Conservation (phyloP, 2,797 vertebrate species). For the Leptodactylus fallax region DNA sequence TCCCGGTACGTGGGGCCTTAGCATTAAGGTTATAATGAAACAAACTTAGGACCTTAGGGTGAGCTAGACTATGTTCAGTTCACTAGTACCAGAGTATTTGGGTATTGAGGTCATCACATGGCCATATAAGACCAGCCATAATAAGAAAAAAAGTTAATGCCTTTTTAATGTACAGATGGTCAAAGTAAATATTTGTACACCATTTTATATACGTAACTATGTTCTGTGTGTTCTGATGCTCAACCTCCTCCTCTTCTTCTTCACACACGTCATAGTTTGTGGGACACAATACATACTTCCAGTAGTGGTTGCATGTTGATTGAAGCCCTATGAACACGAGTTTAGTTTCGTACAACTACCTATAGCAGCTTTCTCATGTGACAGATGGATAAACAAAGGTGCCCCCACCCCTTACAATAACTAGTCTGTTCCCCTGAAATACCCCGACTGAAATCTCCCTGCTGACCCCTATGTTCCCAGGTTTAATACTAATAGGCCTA, state of each 20-base stretch:
- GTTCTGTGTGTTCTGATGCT: neutral
- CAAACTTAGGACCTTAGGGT: too few species aligned
- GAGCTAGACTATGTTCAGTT: too few species aligned
- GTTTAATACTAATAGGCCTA: conserved; percentile 63
- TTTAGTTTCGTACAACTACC: neutral
- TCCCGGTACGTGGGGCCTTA: too few species aligned
- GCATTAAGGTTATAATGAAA: too few species aligned
- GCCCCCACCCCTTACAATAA: conserved; percentile 57
- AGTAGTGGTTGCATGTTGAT: neutral
- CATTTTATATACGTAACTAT: too few species aligned
- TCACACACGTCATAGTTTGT: neutral
- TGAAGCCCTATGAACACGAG: neutral
- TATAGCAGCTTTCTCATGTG: conserved; percentile 30
- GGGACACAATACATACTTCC: neutral
- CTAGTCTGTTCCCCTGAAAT: conserved; percentile 57
- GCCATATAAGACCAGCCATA: neutral
- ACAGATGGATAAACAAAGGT: conserved; percentile 55
- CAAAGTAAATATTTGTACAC: too few species aligned
- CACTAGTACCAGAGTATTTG: too few species aligned
- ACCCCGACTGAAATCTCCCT: conserved; percentile 52
- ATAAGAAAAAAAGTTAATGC: too few species aligned
- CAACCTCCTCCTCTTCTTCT: too few species aligned
- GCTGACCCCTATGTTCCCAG: conserved; percentile 53
- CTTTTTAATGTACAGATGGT: neutral
- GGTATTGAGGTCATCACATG: neutral